Percentiles rank a stretch among this genome's conserved stretches.
Evolutionary conservation across 2,888 invertebrate species (phyloP).

Genomic region (Apodemia hepburni): DNA sequence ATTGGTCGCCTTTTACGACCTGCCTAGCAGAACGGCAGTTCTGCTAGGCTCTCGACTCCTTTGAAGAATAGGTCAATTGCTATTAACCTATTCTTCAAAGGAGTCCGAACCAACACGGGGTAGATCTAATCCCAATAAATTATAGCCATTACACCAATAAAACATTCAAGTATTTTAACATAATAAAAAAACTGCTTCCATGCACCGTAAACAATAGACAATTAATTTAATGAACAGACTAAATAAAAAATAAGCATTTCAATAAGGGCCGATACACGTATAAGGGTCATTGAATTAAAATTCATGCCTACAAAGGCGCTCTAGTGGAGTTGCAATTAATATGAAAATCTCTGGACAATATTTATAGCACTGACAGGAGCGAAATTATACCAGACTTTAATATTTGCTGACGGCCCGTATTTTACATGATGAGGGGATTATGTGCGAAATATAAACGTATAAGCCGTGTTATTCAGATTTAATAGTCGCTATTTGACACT

Average conservation of each 20-base stretch:
- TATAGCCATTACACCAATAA: no score
- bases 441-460: conserved; percentile 55
- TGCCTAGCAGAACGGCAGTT: no score
- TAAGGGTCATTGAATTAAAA: conserved; percentile 52
- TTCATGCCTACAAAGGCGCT: conserved; percentile 52
- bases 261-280: conserved; percentile 26
- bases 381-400: conserved; percentile 65
- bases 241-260: conserved; percentile 25
- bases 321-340: conserved; percentile 61
- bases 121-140: no score
- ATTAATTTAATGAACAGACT: conserved; percentile 20
- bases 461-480: conserved; percentile 49
- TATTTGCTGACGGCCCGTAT: conserved; percentile 70
- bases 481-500: conserved; percentile 55
- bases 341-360: conserved; percentile 65
- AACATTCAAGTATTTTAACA: no score
- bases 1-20: no score
- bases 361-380: conserved; percentile 59
- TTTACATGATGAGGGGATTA: conserved; percentile 66
- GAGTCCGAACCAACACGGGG: no score
- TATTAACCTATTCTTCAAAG: no score
- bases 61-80: no score
- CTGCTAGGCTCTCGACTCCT: no score
- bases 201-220: no score
- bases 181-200: no score